phyloP scores from a whole-genome alignment of 1,140 invertebrate species.

The Drosophila chauvacae region DNA sequence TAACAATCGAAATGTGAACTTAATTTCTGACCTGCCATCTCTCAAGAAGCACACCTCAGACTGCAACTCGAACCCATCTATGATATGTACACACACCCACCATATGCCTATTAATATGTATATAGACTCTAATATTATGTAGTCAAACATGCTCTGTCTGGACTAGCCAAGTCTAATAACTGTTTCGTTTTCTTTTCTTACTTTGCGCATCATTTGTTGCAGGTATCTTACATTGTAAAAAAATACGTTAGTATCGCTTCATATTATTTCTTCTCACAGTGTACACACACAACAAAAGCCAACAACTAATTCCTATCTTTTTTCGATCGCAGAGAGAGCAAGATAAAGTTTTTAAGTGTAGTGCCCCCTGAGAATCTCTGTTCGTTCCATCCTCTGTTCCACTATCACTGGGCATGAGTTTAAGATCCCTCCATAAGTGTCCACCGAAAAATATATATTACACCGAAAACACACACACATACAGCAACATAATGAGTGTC shows the following conservation, averaged over 20 bases:
- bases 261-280: conserved; percentile 71
- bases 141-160: conserved; percentile 62
- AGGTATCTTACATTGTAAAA: conserved; percentile 84
- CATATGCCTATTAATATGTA: conserved; percentile 37
- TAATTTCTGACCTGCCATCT: conserved; percentile 28
- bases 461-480: conserved; percentile 5
- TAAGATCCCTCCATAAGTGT: conserved; percentile 55
- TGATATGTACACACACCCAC: conserved; percentile 11
- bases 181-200: conserved; percentile 80
- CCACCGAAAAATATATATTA: conserved; percentile 3
- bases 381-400: conserved; percentile 23
- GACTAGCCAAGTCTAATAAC: conserved; percentile 77
- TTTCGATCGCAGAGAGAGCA: conserved; percentile 37
- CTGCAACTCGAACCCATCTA: conserved; percentile 21
- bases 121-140: conserved; percentile 31
- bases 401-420: conserved; percentile 57
- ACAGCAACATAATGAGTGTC: conserved; percentile 53
- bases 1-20: conserved; percentile 5
- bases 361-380: conserved; percentile 27
- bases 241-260: conserved; percentile 84
- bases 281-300: conserved; percentile 24
- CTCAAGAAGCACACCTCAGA: conserved; percentile 19
- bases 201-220: conserved; percentile 82
- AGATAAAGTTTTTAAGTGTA: conserved; percentile 4
- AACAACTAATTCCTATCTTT: conserved; percentile 38